Evolutionary conservation across 2,888 invertebrate species (phyloP).

Genomic region (Zootermopsis nevadensis): DNA sequence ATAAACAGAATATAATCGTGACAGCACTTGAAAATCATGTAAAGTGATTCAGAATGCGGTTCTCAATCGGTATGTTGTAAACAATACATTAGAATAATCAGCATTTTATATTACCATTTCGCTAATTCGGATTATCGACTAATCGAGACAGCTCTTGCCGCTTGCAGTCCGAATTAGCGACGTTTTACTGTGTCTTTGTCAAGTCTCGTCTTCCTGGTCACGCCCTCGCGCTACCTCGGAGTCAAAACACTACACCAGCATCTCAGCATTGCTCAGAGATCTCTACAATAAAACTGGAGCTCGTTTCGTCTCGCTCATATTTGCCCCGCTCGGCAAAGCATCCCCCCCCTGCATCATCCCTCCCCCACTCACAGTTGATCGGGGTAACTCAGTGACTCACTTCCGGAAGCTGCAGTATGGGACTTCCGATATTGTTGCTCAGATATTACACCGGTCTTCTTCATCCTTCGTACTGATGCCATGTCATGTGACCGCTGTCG

Average conservation of each 20-base stretch:
- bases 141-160: no score
- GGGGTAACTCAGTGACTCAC: constrained; percentile 37
- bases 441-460: constrained; percentile 20
- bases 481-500: background rate
- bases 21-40: no score
- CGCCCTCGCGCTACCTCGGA: background rate
- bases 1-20: no score
- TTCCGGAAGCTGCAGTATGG: constrained; percentile 26
- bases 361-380: constrained; percentile 18
- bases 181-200: no score
- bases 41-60: no score
- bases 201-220: no score
- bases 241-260: constrained; percentile 3
- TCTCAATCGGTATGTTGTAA: no score
- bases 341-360: constrained; percentile 13
- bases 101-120: no score
- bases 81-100: no score
- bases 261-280: background rate
- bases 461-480: constrained; percentile 12
- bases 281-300: constrained; percentile 20
- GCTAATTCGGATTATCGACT: no score
- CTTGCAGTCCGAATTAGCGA: no score
- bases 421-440: constrained; percentile 35
- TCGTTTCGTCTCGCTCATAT: constrained; percentile 28
- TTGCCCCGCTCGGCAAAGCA: constrained; percentile 5